Percentiles rank a stretch among this genome's conserved stretches.
phyloP scores from a whole-genome alignment of 2,797 vertebrate species.

The Babyrousa celebensis region DNA sequence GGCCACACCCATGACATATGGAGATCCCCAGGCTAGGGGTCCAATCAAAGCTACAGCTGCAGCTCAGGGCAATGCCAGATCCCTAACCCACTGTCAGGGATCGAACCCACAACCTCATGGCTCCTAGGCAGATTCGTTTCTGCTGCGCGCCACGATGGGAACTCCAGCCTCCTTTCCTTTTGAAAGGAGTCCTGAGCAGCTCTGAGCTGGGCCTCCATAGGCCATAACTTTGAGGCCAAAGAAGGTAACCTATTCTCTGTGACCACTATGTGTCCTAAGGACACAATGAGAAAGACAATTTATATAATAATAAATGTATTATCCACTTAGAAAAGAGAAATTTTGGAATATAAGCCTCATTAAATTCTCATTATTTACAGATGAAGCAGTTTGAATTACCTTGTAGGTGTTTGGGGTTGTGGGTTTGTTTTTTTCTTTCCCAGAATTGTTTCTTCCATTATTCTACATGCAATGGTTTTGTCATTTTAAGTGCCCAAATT shows the following conservation, averaged over 20 bases:
- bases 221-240: conserved; percentile 24
- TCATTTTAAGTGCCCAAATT: conserved; percentile 87
- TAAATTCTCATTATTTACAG: conserved; percentile 90
- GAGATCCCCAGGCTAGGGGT: no score
- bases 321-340: conserved; percentile 79
- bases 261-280: background rate
- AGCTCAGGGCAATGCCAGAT: no score
- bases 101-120: no score
- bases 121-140: no score
- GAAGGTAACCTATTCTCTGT: conserved; percentile 71
- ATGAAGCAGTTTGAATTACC: conserved; percentile 85
- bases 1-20: no score
- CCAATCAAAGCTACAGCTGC: no score
- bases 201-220: background rate
- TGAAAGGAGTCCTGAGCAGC: background rate
- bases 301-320: conserved; percentile 84
- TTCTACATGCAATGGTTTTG: conserved; percentile 87
- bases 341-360: conserved; percentile 86
- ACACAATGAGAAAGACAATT: conserved; percentile 77
- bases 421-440: conserved; percentile 51
- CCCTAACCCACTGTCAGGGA: no score
- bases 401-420: conserved; percentile 72
- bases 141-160: no score
- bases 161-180: background rate
- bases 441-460: conserved; percentile 82